phyloP scores from a whole-genome alignment of 2,888 invertebrate species.

The Cerastoderma edule region DNA sequence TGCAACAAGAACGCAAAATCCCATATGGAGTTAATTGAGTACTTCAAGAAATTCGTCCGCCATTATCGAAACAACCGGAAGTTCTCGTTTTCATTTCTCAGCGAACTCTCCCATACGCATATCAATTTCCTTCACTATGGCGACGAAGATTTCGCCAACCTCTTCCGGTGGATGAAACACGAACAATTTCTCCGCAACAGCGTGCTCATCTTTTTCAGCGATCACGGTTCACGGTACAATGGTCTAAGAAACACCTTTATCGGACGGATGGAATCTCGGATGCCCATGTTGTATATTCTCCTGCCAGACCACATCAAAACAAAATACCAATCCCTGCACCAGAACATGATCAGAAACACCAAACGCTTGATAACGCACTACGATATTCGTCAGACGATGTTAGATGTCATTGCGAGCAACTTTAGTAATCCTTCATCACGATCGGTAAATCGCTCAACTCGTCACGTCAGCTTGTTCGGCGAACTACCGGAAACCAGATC shows the following conservation, averaged over 20 bases:
- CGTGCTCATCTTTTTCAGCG: constrained; percentile 87
- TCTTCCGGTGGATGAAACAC: constrained; percentile 85
- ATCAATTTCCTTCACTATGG: constrained; percentile 91
- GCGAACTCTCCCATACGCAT: constrained; percentile 92
- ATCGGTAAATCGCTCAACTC: constrained; percentile 23
- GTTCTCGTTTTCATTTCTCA: constrained; percentile 94
- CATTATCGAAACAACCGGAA: constrained; percentile 87
- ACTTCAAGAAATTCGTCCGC: constrained; percentile 85
- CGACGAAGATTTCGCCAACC: constrained; percentile 87
- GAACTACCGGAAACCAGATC: constrained; percentile 89
- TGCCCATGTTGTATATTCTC: constrained; percentile 91
- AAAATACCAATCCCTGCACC: constrained; percentile 88
- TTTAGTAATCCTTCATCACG: constrained; percentile 35
- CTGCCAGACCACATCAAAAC: constrained; percentile 90
- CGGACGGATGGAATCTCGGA: constrained; percentile 90
- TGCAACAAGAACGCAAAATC: constrained; percentile 28
- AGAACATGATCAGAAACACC: constrained; percentile 88
- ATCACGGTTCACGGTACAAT: constrained; percentile 96
- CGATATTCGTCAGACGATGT: constrained; percentile 92
- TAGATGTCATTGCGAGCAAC: constrained; percentile 86
- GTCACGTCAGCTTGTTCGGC: constrained; percentile 88
- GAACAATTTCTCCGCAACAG: constrained; percentile 73
- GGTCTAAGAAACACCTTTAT: constrained; percentile 92
- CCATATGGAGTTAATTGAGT: constrained; percentile 87
- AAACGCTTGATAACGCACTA: constrained; percentile 90